Evolutionary conservation across 1,140 invertebrate genomes (phyloP), one percentile per base, ranked within the genome.

Genomic region (Homarus americanus): DNA sequence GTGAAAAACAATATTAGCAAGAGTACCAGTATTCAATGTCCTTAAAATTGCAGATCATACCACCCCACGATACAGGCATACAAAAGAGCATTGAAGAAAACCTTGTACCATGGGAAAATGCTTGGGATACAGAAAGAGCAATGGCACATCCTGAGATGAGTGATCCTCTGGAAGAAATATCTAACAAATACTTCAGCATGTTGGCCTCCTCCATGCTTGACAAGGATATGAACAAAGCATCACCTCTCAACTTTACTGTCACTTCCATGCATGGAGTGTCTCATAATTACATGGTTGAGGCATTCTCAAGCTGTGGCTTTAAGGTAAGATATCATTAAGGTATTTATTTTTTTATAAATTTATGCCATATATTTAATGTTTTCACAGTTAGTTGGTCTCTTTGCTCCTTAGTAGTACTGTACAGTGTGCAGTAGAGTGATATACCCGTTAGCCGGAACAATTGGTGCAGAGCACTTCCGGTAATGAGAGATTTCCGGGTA

Each of bases 241-340:
- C 96, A 2, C 94, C 95, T 36, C 93, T 98, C 5, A 96, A 95
- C 93, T 97, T 98, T 92, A 97, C 97, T 0, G 99, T 99, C 93
- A 99, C 98, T 72, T 97, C 99, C 0, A 98, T 99, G 97, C 99
- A 99, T 94, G 99, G 99, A 38, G 98, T 99, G 24, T 98, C 98
- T 1, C 97, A 97, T 94, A 94, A 96, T 15, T 99, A 96, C 94
- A 96, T 99, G 92, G 93, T 95, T 66, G 94, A 96, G 92, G 97
- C 97, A 9, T 98, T 99, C 93, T 94, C 96, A 93, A 94, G 94
- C 49, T 96, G 97, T 84, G 96, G 96, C 92, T 96, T 99, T 72
- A 96, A 96, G 94, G 96, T 97, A 94, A 93, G 66, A 1, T 66
- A 28, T 7, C 4, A 0, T 58, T 58, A 58, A 58, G 15, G 24